These are phyloP conservation scores for Pissodes strobi DNA, from an alignment of 1,140 invertebrate species.

Conservation along the genomic window DNA sequence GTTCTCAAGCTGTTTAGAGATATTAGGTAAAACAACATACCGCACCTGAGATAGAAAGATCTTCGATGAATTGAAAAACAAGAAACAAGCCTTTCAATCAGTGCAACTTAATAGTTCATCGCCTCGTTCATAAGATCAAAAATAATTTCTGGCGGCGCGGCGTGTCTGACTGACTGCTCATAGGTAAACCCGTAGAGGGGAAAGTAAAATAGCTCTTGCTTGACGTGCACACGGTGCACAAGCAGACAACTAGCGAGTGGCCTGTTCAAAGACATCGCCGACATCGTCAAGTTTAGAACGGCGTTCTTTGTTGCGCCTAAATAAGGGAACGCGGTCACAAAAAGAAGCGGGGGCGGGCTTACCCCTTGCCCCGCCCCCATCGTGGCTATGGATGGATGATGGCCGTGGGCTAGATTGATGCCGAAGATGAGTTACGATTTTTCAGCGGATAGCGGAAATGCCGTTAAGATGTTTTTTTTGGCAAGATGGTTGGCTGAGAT, in stretches of 20 bases:
- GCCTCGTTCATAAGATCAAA: no score
- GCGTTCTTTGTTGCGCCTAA: conserved; percentile 41
- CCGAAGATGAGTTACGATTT: conserved; percentile 15
- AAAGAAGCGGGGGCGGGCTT: conserved; percentile 41
- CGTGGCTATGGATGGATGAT: conserved; percentile 8
- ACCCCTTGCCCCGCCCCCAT: conserved; percentile 37
- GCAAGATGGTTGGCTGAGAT: no score
- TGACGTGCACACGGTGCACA: not conserved
- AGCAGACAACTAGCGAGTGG: conserved; percentile 32
- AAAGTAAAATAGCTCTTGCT: conserved; percentile 13
- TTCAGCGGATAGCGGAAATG: no score
- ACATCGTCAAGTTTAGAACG: conserved; percentile 19
- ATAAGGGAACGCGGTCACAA: conserved; percentile 42
- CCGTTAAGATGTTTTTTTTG: no score
- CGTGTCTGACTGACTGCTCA: no score
- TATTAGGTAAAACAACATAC: no score
- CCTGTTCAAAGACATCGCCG: conserved; percentile 35
- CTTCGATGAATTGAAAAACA: no score
- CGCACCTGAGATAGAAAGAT: no score
- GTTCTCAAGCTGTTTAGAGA: no score
- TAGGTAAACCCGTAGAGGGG: conserved; percentile 4
- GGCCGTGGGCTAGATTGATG: conserved; percentile 16
- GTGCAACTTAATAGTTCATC: no score
- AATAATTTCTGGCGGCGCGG: no score
- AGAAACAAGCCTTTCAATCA: no score